Base-by-base conservation (phyloP, 2,113 vertebrate species). In the Numenius arquata region DNA sequence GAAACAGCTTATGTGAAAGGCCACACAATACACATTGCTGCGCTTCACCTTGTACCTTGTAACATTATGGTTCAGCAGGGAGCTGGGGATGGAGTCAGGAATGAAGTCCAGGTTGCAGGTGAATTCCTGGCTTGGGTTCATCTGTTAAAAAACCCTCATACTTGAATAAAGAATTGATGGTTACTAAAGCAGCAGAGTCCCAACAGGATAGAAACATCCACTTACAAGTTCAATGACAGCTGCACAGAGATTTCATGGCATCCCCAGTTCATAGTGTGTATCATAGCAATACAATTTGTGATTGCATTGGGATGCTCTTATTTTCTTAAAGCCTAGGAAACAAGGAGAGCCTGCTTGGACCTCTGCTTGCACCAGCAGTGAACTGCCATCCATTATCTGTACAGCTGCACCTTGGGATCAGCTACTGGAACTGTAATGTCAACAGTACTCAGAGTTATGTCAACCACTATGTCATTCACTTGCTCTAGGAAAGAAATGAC, bases 111-210 rank as follows among this genome's bases (percentile, higher is more conserved):
- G 27, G 43, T 50, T 92, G 40, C 83, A 87, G 40, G 58, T 76
- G 80, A 85, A 85, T 73, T 82, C 70, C 59, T 85, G 72, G 48
- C 68, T 87, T 62, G 0, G 0, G 22, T 86, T 90, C 70, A 91
- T 20, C 68, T 77, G n/a, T 84, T 78, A 72, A 5, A 84, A 93
- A 65, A 17, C 14, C 48, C 45, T 78, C 38, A 40, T 13, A 77
- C 58, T 74, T 55, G 40, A 92, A 85, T 92, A 85, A 92, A 71
- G 43, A 90, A 89, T 26, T 85, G 53, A 56, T 52, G 61, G 50
- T 79, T 88, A 76, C 85, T 85, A 95, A 88, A 95, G 84, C 62
- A 89, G 77, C 59, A 34, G 38, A 88, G 71, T 56, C 74, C 71
- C 87, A 80, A 89, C 3, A 88, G 70, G 59, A 88, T 29, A 55